Evolutionary conservation across 2,113 vertebrate genomes (phyloP).

Genomic region (Dinomys branickii): DNA sequence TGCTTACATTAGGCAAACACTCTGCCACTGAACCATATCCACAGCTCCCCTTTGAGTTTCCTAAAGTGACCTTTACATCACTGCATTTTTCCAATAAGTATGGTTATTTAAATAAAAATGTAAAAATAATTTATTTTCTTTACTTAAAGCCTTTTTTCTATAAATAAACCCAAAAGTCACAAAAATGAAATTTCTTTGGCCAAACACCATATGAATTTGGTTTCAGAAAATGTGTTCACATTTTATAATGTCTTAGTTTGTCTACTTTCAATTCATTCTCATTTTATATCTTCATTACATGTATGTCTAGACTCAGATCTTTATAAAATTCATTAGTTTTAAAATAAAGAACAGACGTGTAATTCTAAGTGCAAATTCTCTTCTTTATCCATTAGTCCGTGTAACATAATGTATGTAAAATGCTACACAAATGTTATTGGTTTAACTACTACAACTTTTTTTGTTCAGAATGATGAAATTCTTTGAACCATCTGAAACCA

Average conservation of each 20-base stretch:
- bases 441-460: not conserved
- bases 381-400: not conserved
- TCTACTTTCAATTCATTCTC: constrained; percentile 46
- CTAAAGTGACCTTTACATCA: not conserved
- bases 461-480: not conserved
- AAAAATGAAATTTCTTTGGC: not conserved
- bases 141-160: not conserved
- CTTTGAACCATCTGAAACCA: constrained; percentile 44
- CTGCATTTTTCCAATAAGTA: not conserved
- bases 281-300: not conserved
- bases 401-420: constrained; percentile 22
- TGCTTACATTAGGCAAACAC: not conserved
- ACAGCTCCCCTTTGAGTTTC: not conserved
- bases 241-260: not conserved
- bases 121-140: not conserved
- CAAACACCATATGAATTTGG: not conserved
- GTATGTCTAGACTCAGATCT: not conserved
- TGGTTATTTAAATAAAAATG: constrained; percentile 1
- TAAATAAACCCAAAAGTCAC: not conserved
- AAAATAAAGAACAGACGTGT: constrained; percentile 1
- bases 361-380: constrained; percentile 20
- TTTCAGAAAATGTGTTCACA: not conserved
- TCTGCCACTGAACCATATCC: not conserved
- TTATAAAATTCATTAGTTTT: not conserved
- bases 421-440: not conserved